These are phyloP conservation scores for Coelopa pilipes DNA, from an alignment of 2,888 invertebrate genomes.

Conservation along the genomic window DNA sequence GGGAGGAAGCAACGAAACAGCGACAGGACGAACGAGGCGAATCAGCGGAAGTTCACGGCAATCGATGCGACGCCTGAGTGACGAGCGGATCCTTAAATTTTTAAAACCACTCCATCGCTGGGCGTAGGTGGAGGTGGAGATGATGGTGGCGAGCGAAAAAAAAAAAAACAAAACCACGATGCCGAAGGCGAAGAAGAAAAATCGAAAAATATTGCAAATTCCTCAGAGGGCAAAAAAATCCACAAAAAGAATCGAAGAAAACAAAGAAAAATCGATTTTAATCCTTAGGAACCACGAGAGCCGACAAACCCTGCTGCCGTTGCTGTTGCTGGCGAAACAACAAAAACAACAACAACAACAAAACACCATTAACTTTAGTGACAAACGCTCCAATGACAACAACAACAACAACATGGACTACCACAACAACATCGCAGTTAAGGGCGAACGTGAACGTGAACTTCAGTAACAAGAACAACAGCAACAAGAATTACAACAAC, in stretches of 20 bases:
- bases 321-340: neutral
- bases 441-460: neutral
- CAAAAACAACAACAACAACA: no score
- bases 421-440: neutral
- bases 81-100: slow-evolving; percentile 19
- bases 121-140: neutral
- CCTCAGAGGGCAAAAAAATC: slow-evolving; percentile 46
- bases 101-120: slow-evolving; percentile 15
- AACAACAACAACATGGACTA: neutral
- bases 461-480: neutral
- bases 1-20: neutral
- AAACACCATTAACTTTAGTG: neutral
- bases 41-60: slow-evolving; percentile 5
- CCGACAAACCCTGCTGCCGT: neutral
- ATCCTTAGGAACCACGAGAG: neutral
- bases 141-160: neutral
- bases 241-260: neutral
- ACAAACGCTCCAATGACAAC: neutral
- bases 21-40: neutral
- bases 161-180: neutral
- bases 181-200: no score
- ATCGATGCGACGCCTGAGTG: neutral
- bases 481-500: slow-evolving; percentile 26
- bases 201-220: no score
- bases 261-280: slow-evolving; percentile 7